These are phyloP conservation scores for Datnioides undecimradiatus DNA, from an alignment of 2,113 vertebrate species.

Conservation along the genomic window DNA sequence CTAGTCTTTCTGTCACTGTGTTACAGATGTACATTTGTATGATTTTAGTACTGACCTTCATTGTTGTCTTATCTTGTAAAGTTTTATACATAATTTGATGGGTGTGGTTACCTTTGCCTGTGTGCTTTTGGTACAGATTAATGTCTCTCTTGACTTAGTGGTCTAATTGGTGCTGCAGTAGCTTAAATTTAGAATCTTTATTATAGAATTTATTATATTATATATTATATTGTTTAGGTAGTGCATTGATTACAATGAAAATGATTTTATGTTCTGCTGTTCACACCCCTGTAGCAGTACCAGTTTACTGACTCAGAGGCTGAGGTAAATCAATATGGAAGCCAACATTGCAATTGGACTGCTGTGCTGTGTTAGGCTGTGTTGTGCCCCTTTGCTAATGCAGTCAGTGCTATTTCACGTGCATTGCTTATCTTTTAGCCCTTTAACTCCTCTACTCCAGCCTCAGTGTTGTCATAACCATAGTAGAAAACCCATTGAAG, in stretches of 20 bases:
- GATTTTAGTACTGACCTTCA: constrained; percentile 10
- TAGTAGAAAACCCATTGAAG: constrained; percentile 33
- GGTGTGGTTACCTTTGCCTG: constrained; percentile 36
- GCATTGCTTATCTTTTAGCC: constrained; percentile 19
- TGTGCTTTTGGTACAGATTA: constrained; percentile 40
- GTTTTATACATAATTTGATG: neutral
- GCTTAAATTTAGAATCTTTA: too few relatives aligned
- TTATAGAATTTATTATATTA: neutral
- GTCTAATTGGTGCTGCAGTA: constrained; percentile 8
- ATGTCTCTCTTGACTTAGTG: constrained; percentile 20
- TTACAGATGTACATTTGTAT: neutral
- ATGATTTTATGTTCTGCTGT: constrained; percentile 84
- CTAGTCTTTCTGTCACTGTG: constrained; percentile 39
- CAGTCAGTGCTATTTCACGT: constrained; percentile 67
- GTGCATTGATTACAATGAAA: constrained; percentile 85
- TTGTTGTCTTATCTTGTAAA: neutral
- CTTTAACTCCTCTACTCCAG: constrained; percentile 42
- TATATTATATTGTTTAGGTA: constrained; percentile 52
- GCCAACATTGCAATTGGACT: constrained; percentile 83
- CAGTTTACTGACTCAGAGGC: constrained; percentile 98
- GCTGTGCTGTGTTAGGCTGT: constrained; percentile 86
- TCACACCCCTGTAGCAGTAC: constrained; percentile 94
- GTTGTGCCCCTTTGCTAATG: constrained; percentile 86
- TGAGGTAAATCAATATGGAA: constrained; percentile 92
- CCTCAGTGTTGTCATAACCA: constrained; percentile 50